phyloP scores from a whole-genome alignment of 2,888 invertebrate species.

The Platycheirus albimanus region DNA sequence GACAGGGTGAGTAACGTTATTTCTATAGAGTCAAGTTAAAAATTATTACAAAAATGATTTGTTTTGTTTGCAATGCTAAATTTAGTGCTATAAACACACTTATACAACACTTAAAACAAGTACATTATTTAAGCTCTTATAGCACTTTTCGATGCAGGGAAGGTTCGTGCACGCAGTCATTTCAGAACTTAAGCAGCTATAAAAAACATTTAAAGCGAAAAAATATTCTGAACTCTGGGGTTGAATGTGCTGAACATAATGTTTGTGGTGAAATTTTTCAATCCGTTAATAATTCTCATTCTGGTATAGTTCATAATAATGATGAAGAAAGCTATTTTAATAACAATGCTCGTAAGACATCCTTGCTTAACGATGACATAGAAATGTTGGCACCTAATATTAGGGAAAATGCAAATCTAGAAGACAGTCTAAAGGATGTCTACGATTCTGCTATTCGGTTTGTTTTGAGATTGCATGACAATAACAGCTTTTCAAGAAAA shows the following conservation, averaged over 20 bases:
- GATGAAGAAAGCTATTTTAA: background rate
- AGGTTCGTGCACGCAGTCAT: background rate
- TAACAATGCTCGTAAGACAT: background rate
- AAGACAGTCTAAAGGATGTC: too few relatives aligned
- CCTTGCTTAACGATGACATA: background rate
- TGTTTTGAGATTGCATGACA: background rate
- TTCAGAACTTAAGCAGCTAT: slow-evolving; percentile 7
- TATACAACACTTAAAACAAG: slow-evolving; percentile 2
- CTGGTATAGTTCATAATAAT: too few relatives aligned
- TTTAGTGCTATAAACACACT: background rate
- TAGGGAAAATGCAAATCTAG: background rate
- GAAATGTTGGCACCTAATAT: background rate
- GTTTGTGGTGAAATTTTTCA: too few relatives aligned
- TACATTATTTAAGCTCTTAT: slow-evolving; percentile 2
- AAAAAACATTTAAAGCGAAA: background rate
- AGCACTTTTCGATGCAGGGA: slow-evolving; percentile 12
- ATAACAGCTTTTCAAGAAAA: background rate
- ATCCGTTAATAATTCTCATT: too few relatives aligned
- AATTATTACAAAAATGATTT: slow-evolving; percentile 2
- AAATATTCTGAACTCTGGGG: too few relatives aligned
- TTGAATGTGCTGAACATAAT: too few relatives aligned
- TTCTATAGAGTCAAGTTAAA: too few relatives aligned
- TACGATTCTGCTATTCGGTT: background rate
- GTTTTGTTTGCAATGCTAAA: slow-evolving; percentile 4
- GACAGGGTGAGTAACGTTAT: too few relatives aligned